These are phyloP conservation scores for Oryzias javanicus DNA, from an alignment of 2,113 vertebrate genomes.

Conservation along the genomic window DNA sequence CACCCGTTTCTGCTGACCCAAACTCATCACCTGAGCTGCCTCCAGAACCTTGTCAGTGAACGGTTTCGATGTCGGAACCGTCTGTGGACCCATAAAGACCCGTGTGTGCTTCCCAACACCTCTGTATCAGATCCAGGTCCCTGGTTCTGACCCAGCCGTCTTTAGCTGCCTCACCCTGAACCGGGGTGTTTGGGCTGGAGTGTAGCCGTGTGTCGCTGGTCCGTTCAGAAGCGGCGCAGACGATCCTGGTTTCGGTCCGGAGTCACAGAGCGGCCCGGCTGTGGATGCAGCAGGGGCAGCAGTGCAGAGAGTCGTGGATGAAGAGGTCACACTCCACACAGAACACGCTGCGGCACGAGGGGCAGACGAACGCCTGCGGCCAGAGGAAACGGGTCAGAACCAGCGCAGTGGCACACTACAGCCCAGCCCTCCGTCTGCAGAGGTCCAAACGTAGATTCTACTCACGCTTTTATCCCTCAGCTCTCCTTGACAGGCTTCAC, in stretches of 20 bases:
- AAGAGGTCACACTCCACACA: slow-evolving; percentile 95
- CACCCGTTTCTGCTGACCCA: no score
- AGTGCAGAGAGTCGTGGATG: slow-evolving; percentile 92
- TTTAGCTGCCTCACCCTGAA: no score
- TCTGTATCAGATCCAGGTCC: no score
- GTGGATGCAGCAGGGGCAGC: slow-evolving; percentile 92
- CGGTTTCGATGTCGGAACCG: no score
- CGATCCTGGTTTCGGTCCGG: not conserved
- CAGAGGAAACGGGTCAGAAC: not conserved
- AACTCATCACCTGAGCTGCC: no score
- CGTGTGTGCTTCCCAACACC: no score
- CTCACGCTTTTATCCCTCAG: slow-evolving; percentile 91
- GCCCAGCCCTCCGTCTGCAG: not conserved
- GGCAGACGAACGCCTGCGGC: slow-evolving; percentile 85
- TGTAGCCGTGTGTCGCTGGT: no score
- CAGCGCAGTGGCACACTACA: no score
- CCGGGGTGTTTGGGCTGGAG: no score
- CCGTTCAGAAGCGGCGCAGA: not conserved
- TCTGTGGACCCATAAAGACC: no score
- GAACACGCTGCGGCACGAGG: slow-evolving; percentile 82
- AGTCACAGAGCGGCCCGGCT: slow-evolving; percentile 52
- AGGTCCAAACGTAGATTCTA: slow-evolving; percentile 31
- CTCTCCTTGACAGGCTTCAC: slow-evolving; percentile 88
- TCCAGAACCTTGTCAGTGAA: no score
- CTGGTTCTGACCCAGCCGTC: no score